Conservation (phyloP, 92 coral and sea anemone species). For the Meandrina meandrites region DNA sequence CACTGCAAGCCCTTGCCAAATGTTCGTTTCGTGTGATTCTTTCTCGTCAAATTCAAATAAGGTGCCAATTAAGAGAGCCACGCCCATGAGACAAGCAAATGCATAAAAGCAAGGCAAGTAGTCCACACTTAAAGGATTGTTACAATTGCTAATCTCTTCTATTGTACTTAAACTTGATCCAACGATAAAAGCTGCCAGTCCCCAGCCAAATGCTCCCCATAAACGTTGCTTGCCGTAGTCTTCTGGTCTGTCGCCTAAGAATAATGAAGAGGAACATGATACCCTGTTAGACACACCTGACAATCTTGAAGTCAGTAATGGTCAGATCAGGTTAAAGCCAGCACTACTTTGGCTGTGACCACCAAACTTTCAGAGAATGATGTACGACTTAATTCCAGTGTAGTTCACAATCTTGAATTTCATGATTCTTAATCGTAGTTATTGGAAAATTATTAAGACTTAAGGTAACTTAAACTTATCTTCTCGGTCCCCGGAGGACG, state of each 20-base stretch:
- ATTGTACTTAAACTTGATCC: conserved; percentile 80
- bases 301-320: neutral
- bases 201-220: conserved; percentile 97
- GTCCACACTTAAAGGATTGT: conserved; percentile 78
- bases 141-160: conserved; percentile 75
- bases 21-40: conserved; percentile 35
- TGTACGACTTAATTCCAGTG: too few relatives aligned
- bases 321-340: too few relatives aligned
- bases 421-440: too few relatives aligned
- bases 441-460: too few relatives aligned
- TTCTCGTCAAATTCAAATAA: conserved; percentile 79
- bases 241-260: conserved; percentile 65
- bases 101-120: conserved; percentile 94
- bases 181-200: conserved; percentile 81
- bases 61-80: conserved; percentile 73
- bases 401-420: too few relatives aligned
- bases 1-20: conserved; percentile 56
- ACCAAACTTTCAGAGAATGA: neutral
- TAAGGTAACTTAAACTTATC: too few relatives aligned
- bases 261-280: neutral
- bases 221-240: conserved; percentile 92
- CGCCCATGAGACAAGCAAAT: conserved; percentile 84
- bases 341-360: neutral
- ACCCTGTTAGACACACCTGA: neutral
- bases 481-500: too few relatives aligned